phyloP scores from a whole-genome alignment of 2,797 vertebrate genomes.

The Sebastes wilsoni region DNA sequence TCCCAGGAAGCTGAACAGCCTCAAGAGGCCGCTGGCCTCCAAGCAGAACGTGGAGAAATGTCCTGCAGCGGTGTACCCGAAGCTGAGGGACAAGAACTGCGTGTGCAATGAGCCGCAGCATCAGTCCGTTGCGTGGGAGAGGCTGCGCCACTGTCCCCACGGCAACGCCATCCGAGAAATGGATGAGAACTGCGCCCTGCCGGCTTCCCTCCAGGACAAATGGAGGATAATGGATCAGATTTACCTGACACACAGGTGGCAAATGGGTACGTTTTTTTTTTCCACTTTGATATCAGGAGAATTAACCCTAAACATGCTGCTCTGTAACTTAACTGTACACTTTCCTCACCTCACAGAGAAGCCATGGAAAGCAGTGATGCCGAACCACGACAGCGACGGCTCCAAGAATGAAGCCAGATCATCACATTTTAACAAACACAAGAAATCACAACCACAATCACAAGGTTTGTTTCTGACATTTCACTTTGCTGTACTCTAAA shows the following conservation, averaged over 20 bases:
- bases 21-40: constrained; percentile 40
- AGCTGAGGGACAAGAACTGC: constrained; percentile 66
- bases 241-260: constrained; percentile 47
- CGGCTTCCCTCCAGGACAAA: constrained; percentile 29
- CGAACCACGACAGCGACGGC: constrained; percentile 26
- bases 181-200: constrained; percentile 59
- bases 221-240: constrained; percentile 52
- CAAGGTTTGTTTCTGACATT: constrained; percentile 61
- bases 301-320: not conserved
- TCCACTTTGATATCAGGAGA: not conserved
- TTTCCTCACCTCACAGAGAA: constrained; percentile 53
- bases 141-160: constrained; percentile 39
- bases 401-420: constrained; percentile 59
- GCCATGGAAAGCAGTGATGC: constrained; percentile 42
- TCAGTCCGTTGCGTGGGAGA: constrained; percentile 29
- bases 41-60: constrained; percentile 61
- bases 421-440: constrained; percentile 66
- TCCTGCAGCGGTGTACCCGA: constrained; percentile 32
- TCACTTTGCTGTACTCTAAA: not conserved
- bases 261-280: constrained; percentile 47
- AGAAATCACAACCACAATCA: constrained; percentile 63
- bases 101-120: constrained; percentile 46
- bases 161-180: constrained; percentile 51
- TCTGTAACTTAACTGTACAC: not conserved
- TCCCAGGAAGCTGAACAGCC: not conserved